These are phyloP conservation scores for Otolemur crassicaudatus DNA, from an alignment of 2,797 vertebrate species.

Conservation along the genomic window DNA sequence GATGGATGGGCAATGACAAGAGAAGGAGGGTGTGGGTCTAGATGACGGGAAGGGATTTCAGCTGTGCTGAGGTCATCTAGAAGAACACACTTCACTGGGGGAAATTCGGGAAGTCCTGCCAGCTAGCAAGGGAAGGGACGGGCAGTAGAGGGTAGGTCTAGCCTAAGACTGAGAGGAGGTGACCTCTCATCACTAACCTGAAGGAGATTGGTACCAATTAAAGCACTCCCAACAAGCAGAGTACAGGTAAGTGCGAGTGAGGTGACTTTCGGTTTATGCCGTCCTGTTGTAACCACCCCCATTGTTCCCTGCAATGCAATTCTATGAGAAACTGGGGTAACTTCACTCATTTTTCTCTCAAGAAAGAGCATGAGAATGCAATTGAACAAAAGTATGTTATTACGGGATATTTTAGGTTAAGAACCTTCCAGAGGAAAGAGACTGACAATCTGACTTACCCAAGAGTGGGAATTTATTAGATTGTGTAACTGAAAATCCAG, in stretches of 20 bases:
- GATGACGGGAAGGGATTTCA: not conserved
- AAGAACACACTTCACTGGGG: not conserved
- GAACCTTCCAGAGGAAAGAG: slow-evolving; percentile 11
- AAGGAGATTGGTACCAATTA: not conserved
- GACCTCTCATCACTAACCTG: not conserved
- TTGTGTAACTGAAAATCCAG: not conserved
- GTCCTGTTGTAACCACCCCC: not conserved
- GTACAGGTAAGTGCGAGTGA: not conserved
- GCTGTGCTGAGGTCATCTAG: not conserved
- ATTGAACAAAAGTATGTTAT: not conserved
- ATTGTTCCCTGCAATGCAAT: not conserved
- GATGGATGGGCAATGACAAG: not conserved
- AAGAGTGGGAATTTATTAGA: not conserved
- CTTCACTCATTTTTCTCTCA: not conserved
- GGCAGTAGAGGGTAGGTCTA: not conserved
- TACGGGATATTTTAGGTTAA: not conserved
- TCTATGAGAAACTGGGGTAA: not conserved
- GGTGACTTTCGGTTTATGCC: not conserved
- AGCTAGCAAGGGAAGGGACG: not conserved
- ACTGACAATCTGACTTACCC: not conserved
- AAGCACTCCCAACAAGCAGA: not conserved
- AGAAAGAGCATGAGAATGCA: not conserved
- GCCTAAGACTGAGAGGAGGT: not conserved
- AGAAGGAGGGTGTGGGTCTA: not conserved
- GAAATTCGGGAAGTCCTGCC: slow-evolving; percentile 5